Conservation (phyloP, 2,888 invertebrate genomes). For the Ptychoptera contaminata region DNA sequence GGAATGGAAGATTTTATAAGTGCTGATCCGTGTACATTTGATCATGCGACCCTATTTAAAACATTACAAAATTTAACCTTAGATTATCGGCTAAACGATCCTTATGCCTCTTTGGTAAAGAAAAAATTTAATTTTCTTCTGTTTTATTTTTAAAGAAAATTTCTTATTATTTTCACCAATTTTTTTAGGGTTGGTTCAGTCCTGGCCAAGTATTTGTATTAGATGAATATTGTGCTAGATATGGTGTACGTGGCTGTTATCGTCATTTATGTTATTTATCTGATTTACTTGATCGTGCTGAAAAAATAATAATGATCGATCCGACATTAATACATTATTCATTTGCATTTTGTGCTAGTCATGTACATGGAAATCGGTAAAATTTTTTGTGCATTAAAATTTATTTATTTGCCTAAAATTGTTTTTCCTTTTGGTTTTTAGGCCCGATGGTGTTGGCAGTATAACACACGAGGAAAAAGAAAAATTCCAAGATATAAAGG, state of each 20-base stretch:
- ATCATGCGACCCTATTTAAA: conserved; percentile 86
- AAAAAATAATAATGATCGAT: conserved; percentile 90
- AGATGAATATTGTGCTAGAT: conserved; percentile 94
- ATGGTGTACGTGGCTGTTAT: conserved; percentile 93
- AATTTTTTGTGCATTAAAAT: conserved; percentile 13
- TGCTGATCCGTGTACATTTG: conserved; percentile 96
- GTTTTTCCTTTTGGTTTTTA: conserved; percentile 25
- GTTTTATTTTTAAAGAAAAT: conserved; percentile 3
- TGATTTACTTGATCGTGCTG: conserved; percentile 87
- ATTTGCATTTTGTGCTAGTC: conserved; percentile 98
- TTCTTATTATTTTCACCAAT: conserved; percentile 1
- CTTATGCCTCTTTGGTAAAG: conserved; percentile 89
- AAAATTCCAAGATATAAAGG: conserved; percentile 95
- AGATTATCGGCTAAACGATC: conserved; percentile 91
- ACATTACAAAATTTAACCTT: conserved; percentile 82
- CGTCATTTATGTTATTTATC: conserved; percentile 92
- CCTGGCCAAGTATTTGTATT: conserved; percentile 97
- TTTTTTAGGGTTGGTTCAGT: conserved; percentile 89
- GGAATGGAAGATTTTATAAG: conserved; percentile 99
- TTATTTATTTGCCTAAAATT: conserved; percentile 1
- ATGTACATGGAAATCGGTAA: conserved; percentile 97
- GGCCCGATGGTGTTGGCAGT: conserved; percentile 97
- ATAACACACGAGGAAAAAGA: conserved; percentile 97
- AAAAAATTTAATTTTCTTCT: neutral
- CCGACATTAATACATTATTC: conserved; percentile 98